Evolutionary conservation across 2,797 vertebrate species (phyloP).

Genomic region (Aulostomus chinensis): DNA sequence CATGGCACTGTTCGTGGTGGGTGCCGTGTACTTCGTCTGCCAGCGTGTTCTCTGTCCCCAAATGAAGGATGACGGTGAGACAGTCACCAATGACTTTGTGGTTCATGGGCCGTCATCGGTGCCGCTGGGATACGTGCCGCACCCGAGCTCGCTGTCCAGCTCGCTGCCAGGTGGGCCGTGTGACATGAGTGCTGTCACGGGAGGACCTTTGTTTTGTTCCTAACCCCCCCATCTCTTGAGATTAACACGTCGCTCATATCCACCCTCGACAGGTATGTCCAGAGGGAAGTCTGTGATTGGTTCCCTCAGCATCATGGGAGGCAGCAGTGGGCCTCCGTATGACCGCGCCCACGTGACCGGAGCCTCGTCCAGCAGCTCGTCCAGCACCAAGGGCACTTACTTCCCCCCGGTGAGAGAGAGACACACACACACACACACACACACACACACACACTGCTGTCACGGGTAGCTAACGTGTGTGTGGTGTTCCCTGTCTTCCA

Average conservation of each 20-base stretch:
- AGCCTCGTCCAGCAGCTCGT: slow-evolving; percentile 97
- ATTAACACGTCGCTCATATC: background rate
- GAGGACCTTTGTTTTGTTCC: background rate
- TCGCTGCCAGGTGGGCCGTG: slow-evolving; percentile 88
- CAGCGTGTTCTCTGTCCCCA: slow-evolving; percentile 95
- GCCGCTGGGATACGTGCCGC: slow-evolving; percentile 93
- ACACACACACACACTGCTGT: background rate
- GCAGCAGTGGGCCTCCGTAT: slow-evolving; percentile 94
- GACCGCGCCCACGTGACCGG: slow-evolving; percentile 97
- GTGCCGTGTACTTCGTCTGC: slow-evolving; percentile 94
- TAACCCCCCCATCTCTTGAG: background rate
- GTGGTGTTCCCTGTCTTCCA: slow-evolving; percentile 54
- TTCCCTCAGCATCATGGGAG: slow-evolving; percentile 97
- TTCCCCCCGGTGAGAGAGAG: slow-evolving; percentile 89
- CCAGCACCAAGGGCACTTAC: slow-evolving; percentile 96
- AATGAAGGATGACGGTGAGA: slow-evolving; percentile 95
- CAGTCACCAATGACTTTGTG: slow-evolving; percentile 93
- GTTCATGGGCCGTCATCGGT: slow-evolving; percentile 91
- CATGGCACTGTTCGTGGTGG: slow-evolving; percentile 92
- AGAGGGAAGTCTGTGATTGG: slow-evolving; percentile 96
- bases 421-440: background rate
- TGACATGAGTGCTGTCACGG: background rate
- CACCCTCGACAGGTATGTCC: slow-evolving; percentile 83
- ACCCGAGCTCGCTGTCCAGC: slow-evolving; percentile 90
- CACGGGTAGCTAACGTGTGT: background rate